These are phyloP conservation scores for Phrynosoma platyrhinos DNA, from an alignment of 2,113 vertebrate species.

Conservation along the genomic window DNA sequence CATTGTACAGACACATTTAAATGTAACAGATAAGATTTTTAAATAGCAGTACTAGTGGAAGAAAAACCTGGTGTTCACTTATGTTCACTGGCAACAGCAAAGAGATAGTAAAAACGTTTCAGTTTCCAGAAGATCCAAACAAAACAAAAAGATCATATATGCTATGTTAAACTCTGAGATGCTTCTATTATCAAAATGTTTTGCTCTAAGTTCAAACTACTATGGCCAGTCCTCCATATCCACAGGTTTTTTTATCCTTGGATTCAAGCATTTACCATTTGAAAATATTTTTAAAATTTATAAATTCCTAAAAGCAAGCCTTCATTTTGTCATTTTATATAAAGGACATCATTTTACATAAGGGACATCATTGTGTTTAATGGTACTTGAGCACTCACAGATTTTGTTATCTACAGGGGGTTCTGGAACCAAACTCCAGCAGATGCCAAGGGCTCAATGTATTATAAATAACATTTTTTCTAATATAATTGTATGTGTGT, in stretches of 20 bases:
- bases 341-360: no score
- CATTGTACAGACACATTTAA: neutral
- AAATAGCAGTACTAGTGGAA: neutral
- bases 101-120: slow-evolving; percentile 26
- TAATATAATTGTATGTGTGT: neutral
- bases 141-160: slow-evolving; percentile 19
- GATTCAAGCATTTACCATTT: no score
- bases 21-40: neutral
- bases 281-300: no score
- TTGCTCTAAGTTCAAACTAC: slow-evolving; percentile 50
- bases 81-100: slow-evolving; percentile 6
- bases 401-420: no score
- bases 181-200: slow-evolving; percentile 35
- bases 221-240: no score
- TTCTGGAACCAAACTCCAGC: no score
- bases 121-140: slow-evolving; percentile 25
- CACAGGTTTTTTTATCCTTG: no score
- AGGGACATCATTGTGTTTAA: no score
- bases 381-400: no score
- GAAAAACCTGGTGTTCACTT: neutral
- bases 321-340: no score
- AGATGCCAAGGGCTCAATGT: no score
- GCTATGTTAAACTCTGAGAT: slow-evolving; percentile 40
- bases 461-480: slow-evolving; percentile 45
- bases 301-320: no score